Base-by-base conservation (phyloP, 2,113 vertebrate genomes). In the Tetraodon nigroviridis region DNA sequence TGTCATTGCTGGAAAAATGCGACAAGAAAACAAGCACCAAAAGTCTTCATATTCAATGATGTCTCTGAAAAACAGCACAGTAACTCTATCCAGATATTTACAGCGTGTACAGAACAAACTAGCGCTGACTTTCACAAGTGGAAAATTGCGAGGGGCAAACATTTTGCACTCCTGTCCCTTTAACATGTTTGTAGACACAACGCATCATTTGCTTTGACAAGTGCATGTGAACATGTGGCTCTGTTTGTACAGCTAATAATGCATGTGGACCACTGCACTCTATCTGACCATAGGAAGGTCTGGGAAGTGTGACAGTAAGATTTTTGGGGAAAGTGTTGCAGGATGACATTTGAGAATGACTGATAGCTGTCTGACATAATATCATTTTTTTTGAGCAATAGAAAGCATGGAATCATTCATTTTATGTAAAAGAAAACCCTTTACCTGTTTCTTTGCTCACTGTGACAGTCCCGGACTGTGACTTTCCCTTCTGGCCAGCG, bases 381-480 rank as follows among this genome's bases (percentile, higher is more conserved):
- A 12, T 37, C 32, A 37, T 10, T 44, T 44, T 44, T 44, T 44
- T 44, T 44, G 42, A 44, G 42, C 17, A 16, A 17, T 4, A 2
- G 40, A 42, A 42, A 42, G 5, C 40, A 48, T 40, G 6, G 2
- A 47, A 58, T 48, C 52, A 61, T 48, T 19, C 2, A 17, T 50
- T 42, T 12, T 46, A 1, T 61, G 48, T 56, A 2, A 24, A 47
- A 27, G 22, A 14, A 60, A 13, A 20, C 59, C 14, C 67, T 57
- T 72, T 71, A 86, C 84, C 80, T 67, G 54, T 67, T 47, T 74
- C 49, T 70, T 61, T 40, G n/a, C 64, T 51, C 7, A 27, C 55
- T 45, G 17, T 73, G 48, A 57, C 53, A 49, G 48, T 57, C 61
- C 44, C 81, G 47, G 8, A 55, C 16, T 59, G 37, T 55, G 27